Evolutionary conservation across 2,888 invertebrate genomes (phyloP).

Genomic region (Cheilosia urbana): DNA sequence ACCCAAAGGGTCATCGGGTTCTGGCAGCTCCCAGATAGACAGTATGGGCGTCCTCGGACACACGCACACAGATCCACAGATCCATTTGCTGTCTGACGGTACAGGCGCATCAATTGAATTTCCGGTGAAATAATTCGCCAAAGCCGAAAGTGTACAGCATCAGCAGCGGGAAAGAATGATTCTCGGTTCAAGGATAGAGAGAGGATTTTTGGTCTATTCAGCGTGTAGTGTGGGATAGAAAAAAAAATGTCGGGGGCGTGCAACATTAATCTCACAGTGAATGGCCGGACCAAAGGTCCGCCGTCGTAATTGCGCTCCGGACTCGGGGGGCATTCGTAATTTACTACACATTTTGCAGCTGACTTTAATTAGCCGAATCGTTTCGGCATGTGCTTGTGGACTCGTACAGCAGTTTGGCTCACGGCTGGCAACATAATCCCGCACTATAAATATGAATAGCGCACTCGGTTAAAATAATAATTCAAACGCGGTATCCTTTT

Average conservation of each 20-base stretch:
- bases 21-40: conserved; percentile 20
- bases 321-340: conserved; percentile 45
- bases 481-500: conserved; percentile 18
- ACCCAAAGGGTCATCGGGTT: conserved; percentile 69
- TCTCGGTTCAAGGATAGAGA: conserved; percentile 16
- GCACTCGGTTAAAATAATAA: conserved; percentile 20
- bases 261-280: conserved; percentile 58
- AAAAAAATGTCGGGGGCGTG: conserved; percentile 57
- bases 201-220: conserved; percentile 1
- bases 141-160: conserved; percentile 35
- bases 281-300: conserved; percentile 30
- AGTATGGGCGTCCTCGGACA: conserved; percentile 6
- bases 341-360: conserved; percentile 49
- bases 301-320: conserved; percentile 37
- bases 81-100: background rate
- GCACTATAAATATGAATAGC: no score
- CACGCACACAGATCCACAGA: background rate
- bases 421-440: background rate
- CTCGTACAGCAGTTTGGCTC: background rate
- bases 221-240: conserved; percentile 28
- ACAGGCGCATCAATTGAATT: conserved; percentile 69
- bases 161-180: conserved; percentile 54
- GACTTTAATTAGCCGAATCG: conserved; percentile 58
- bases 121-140: conserved; percentile 70
- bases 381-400: background rate